These are phyloP conservation scores for Rhogogaster chlorosoma DNA, from an alignment of 2,888 invertebrate genomes.

Conservation along the genomic window DNA sequence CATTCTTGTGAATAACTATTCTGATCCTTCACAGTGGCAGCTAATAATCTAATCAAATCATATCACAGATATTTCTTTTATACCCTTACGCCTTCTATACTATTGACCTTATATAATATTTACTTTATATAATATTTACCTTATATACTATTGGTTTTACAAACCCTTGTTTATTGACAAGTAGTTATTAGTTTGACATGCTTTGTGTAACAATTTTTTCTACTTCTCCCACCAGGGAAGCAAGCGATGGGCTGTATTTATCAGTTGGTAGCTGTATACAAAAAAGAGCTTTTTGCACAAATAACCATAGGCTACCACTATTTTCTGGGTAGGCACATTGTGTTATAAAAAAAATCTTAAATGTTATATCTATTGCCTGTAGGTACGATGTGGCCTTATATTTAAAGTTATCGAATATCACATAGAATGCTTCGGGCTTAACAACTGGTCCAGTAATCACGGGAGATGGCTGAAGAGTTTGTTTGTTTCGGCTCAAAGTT, in stretches of 20 bases:
- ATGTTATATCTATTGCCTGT: slow-evolving; percentile 6
- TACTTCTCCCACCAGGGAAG: slow-evolving; percentile 5
- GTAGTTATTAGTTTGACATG: background rate
- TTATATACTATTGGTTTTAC: background rate
- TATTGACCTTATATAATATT: no score
- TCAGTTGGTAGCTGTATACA: slow-evolving; percentile 10
- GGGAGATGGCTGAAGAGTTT: slow-evolving; percentile 24
- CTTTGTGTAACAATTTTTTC: background rate
- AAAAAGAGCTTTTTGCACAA: slow-evolving; percentile 3
- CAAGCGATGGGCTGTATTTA: background rate
- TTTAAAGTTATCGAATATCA: background rate
- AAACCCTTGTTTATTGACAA: background rate
- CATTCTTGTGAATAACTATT: background rate
- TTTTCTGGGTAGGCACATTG: background rate
- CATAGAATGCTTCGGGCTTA: background rate
- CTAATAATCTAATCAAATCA: background rate
- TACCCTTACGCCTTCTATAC: no score
- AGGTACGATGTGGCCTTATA: slow-evolving; percentile 14
- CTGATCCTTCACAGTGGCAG: background rate
- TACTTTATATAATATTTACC: no score
- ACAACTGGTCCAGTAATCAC: slow-evolving; percentile 3
- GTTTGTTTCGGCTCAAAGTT: background rate
- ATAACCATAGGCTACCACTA: background rate
- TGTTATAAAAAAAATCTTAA: background rate
- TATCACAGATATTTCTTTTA: background rate